Base-by-base conservation (phyloP, 30 jellyfish, hydroid and myxozoan genomes). In the Sanderia malayensis region DNA sequence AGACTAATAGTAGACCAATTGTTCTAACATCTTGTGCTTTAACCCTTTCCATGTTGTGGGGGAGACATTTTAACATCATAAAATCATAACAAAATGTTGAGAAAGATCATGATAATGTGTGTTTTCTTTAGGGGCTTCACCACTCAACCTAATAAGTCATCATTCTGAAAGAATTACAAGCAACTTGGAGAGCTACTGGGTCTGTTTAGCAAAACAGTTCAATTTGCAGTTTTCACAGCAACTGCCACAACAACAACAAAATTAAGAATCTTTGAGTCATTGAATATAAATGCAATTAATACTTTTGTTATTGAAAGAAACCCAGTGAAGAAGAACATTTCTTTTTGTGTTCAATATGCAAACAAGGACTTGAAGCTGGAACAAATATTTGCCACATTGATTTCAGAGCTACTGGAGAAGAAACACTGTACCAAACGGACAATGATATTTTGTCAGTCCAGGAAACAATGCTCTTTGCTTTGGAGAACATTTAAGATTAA, bases 151-250 rank as follows among this genome's bases (percentile, higher is more conserved):
- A n/a, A n/a, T n/a, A n/a, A n/a, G n/a, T n/a, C n/a, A n/a, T n/a
- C n/a, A n/a, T n/a, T n/a, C n/a, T n/a, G n/a, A n/a, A n/a, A n/a
- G n/a, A n/a, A n/a, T n/a, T n/a, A n/a, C n/a, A n/a, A n/a, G n/a
- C n/a, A n/a, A n/a, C n/a, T n/a, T n/a, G n/a, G n/a, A n/a, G n/a
- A n/a, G n/a, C n/a, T n/a, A n/a, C n/a, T n/a, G n/a, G n/a, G n/a
- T n/a, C n/a, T n/a, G n/a, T n/a, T n/a, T n/a, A n/a, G n/a, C n/a
- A n/a, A n/a, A n/a, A n/a, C n/a, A n/a, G n/a, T n/a, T n/a, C n/a
- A n/a, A n/a, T n/a, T n/a, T 60, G 46, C 73, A 25, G 49, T 60
- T 58, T 60, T 60, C 73, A 60, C 73, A 7, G 73, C 73, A 10
- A 60, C 73, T 7, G 73, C 73, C 13, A 60, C 73, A 3, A 27